A percentile compares a stretch with the other conserved stretches of the same genome.
Evolutionary conservation across 2,888 invertebrate genomes (phyloP).

Genomic region (Agonum fuliginosum): DNA sequence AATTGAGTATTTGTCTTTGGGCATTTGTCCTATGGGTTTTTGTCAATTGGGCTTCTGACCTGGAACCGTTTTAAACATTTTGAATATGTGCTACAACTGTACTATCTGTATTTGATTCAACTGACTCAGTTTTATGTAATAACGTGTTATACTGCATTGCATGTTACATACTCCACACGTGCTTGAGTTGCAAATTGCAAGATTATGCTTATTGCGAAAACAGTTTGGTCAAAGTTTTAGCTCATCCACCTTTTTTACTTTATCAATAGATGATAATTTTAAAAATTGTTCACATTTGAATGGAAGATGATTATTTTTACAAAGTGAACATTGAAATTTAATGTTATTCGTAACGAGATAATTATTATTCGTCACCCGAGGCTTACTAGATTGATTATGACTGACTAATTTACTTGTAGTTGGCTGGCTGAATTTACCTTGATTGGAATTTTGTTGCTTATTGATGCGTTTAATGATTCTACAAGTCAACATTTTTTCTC

Average conservation of each 20-base stretch:
- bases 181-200: not conserved
- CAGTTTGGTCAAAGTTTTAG: constrained; percentile 56
- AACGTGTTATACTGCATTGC: constrained; percentile 54
- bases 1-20: too few species aligned
- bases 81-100: not conserved
- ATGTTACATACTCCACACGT: constrained; percentile 44
- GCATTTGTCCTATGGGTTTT: too few species aligned
- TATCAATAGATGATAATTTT: constrained; percentile 1
- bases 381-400: not conserved
- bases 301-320: constrained; percentile 45
- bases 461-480: constrained; percentile 13
- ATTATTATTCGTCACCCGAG: not conserved
- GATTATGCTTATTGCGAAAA: constrained; percentile 34
- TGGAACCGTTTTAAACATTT: too few species aligned
- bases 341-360: not conserved
- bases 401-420: not conserved
- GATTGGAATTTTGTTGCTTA: constrained; percentile 7
- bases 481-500: constrained; percentile 4
- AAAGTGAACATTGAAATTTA: constrained; percentile 27
- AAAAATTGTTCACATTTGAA: constrained; percentile 50
- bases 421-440: not conserved
- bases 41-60: too few species aligned
- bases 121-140: constrained; percentile 24
- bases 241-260: constrained; percentile 24
- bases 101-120: not conserved